phyloP scores from a whole-genome alignment of 2,888 invertebrate genomes.

The Plagodis dolabraria region DNA sequence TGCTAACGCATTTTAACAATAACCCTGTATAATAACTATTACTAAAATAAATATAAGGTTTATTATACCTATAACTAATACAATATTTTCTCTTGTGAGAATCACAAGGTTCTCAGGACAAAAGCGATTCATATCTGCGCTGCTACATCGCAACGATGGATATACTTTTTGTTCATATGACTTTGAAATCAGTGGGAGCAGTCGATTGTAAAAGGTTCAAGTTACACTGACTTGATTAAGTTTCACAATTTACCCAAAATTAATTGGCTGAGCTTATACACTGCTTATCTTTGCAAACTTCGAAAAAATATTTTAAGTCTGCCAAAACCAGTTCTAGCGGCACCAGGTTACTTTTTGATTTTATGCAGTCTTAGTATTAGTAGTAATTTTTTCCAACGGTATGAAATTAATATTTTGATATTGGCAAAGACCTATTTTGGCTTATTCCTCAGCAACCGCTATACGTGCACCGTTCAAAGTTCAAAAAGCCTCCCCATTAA shows the following conservation, averaged over 20 bases:
- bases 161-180: slow-evolving; percentile 30
- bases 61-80: no score
- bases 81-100: slow-evolving; percentile 21
- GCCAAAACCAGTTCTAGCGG: neutral
- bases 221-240: slow-evolving; percentile 28
- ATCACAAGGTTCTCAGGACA: slow-evolving; percentile 32
- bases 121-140: slow-evolving; percentile 27
- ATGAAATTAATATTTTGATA: no score
- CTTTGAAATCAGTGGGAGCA: slow-evolving; percentile 26
- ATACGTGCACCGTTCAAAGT: no score
- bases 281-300: slow-evolving; percentile 4
- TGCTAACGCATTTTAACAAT: no score
- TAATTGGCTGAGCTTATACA: slow-evolving; percentile 3
- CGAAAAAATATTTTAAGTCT: neutral
- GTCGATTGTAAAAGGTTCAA: slow-evolving; percentile 34
- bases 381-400: no score
- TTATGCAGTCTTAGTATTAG: no score
- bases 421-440: no score
- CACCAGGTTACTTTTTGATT: neutral
- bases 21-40: neutral
- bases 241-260: slow-evolving; percentile 24
- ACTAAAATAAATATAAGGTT: neutral
- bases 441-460: no score
- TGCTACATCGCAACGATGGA: slow-evolving; percentile 8
- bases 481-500: no score